A percentile compares a stretch with the other conserved stretches of the same genome.
Conservation (phyloP, 2,797 vertebrate genomes). For the Clarias platycephalus region DNA sequence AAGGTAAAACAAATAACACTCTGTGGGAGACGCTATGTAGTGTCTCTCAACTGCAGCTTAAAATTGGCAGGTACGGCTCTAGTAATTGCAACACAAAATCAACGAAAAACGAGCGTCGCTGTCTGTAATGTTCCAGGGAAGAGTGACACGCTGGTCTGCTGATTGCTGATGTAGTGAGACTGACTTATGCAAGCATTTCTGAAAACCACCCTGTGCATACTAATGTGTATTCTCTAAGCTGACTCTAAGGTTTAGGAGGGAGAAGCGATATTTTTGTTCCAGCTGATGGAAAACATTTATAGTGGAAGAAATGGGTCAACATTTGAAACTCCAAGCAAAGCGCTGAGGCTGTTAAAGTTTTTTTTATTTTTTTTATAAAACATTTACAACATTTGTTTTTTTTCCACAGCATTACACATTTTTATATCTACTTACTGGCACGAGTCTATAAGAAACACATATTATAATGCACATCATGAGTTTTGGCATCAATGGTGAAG, state of each 20-base stretch:
- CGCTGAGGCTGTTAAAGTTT: background rate
- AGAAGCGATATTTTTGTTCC: constrained; percentile 14
- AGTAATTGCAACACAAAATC: constrained; percentile 35
- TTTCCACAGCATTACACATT: background rate
- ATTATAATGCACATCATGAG: background rate
- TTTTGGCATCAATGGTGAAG: background rate
- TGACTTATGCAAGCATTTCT: constrained; percentile 32
- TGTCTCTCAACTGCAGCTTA: background rate
- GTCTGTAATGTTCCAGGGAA: constrained; percentile 12
- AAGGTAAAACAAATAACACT: constrained; percentile 1
- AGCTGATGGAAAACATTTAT: constrained; percentile 8
- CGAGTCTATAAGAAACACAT: background rate
- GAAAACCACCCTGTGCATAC: constrained; percentile 35
- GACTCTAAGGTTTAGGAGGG: constrained; percentile 16
- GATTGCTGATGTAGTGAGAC: constrained; percentile 43
- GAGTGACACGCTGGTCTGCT: constrained; percentile 19
- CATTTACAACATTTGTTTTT: too few relatives aligned
- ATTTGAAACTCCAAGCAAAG: background rate
- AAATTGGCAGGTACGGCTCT: constrained; percentile 23
- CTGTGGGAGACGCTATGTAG: background rate
- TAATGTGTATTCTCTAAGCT: constrained; percentile 32
- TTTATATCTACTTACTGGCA: background rate
- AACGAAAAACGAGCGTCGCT: constrained; percentile 10
- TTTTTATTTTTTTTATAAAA: too few relatives aligned
- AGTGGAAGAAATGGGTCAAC: constrained; percentile 10